Conservation (phyloP, 2,113 vertebrate species). For the Hiodon alosoides region DNA sequence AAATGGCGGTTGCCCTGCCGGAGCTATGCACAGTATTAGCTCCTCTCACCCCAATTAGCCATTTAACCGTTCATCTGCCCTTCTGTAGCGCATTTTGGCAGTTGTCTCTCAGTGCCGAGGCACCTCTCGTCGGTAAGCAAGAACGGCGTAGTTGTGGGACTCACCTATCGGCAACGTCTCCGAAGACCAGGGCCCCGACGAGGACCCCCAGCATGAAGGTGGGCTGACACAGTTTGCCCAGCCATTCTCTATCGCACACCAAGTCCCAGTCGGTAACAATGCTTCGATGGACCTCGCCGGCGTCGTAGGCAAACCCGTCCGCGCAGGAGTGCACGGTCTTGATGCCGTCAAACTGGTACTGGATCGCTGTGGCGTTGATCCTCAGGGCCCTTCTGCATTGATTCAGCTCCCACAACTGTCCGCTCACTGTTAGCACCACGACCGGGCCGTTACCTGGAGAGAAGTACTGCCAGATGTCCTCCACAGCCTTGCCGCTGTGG, state of each 20-base stretch:
- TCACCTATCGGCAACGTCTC: constrained; percentile 87
- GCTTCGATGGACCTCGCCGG: constrained; percentile 68
- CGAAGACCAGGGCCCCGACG: constrained; percentile 80
- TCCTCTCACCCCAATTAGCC: too few species aligned
- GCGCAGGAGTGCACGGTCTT: constrained; percentile 63
- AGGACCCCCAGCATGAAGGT: constrained; percentile 87
- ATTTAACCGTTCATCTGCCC: too few species aligned
- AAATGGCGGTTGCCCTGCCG: not conserved
- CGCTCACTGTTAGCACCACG: constrained; percentile 63
- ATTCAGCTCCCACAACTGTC: constrained; percentile 83
- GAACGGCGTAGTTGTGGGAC: not conserved
- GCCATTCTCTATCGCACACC: constrained; percentile 83
- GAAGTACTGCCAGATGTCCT: constrained; percentile 66
- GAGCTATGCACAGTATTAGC: not conserved
- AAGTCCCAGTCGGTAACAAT: constrained; percentile 84
- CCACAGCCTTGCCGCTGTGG: constrained; percentile 54
- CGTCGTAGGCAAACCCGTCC: constrained; percentile 73
- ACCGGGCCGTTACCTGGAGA: constrained; percentile 54
- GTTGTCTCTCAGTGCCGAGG: too few species aligned
- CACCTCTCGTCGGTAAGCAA: too few species aligned
- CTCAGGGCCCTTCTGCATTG: constrained; percentile 68
- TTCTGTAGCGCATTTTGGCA: not conserved
- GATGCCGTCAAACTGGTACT: constrained; percentile 68
- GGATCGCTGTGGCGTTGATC: constrained; percentile 40
- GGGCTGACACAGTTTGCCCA: constrained; percentile 81